A percentile compares a stretch with the other conserved stretches of the same genome.
These are phyloP conservation scores for Microtus montanus DNA, from an alignment of 2,113 vertebrate species.

Conservation along the genomic window DNA sequence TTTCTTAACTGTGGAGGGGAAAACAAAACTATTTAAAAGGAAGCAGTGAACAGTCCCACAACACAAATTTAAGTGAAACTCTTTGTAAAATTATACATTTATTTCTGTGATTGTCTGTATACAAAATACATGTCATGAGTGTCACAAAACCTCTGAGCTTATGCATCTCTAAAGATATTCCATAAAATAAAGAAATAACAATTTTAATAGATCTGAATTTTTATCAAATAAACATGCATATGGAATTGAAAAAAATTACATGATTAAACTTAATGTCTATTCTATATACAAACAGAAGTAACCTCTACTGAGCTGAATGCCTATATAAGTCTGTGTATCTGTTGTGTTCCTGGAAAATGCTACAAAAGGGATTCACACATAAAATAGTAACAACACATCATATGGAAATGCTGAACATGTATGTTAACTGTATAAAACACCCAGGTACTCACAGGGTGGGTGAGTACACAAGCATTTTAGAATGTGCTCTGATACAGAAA, in stretches of 20 bases:
- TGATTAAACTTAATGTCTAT: constrained; percentile 26
- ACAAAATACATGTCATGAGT: neutral
- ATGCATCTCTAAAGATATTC: constrained; percentile 17
- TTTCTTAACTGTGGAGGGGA: neutral
- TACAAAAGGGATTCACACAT: neutral
- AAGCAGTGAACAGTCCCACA: constrained; percentile 3
- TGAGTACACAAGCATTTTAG: neutral
- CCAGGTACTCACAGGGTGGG: constrained; percentile 20
- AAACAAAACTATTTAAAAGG: constrained; percentile 17
- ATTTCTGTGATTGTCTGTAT: neutral
- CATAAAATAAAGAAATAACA: constrained; percentile 20
- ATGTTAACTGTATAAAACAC: constrained; percentile 55
- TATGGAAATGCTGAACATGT: constrained; percentile 3
- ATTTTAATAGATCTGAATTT: constrained; percentile 7
- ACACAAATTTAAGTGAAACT: constrained; percentile 13
- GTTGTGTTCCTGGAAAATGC: neutral
- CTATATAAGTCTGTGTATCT: constrained; percentile 7
- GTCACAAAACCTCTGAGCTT: constrained; percentile 12
- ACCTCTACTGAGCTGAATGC: constrained; percentile 24
- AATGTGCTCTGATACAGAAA: constrained; percentile 33
- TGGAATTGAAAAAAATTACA: constrained; percentile 33
- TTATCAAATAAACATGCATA: constrained; percentile 50
- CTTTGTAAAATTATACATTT: constrained; percentile 26
- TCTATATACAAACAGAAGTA: constrained; percentile 54
- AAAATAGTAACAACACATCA: constrained; percentile 39